These are phyloP conservation scores for Apomyelois bistriatella DNA, from an alignment of 2,888 invertebrate species.

Conservation along the genomic window DNA sequence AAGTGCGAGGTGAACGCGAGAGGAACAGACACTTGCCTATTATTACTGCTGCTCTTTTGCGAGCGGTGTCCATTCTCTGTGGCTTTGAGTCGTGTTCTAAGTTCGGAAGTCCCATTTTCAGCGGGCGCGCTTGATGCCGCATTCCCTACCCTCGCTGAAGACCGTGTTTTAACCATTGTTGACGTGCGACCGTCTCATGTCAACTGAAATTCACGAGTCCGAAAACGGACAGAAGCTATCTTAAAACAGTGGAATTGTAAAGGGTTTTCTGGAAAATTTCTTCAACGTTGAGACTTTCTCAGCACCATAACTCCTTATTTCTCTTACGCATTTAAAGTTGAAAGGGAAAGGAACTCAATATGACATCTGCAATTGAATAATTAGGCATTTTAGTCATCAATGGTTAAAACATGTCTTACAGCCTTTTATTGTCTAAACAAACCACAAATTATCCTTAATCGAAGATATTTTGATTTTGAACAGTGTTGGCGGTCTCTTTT, in stretches of 20 bases:
- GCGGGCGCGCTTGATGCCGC: slow-evolving; percentile 59
- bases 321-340: slow-evolving; percentile 59
- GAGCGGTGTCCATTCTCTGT: slow-evolving; percentile 68
- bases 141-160: slow-evolving; percentile 76
- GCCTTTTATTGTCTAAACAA: slow-evolving; percentile 58
- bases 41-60: slow-evolving; percentile 52
- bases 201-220: slow-evolving; percentile 78
- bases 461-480: slow-evolving; percentile 45
- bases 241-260: slow-evolving; percentile 47
- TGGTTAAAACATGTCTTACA: slow-evolving; percentile 80
- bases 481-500: slow-evolving; percentile 61
- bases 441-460: slow-evolving; percentile 49
- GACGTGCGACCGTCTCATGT: slow-evolving; percentile 75
- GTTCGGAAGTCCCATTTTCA: slow-evolving; percentile 70
- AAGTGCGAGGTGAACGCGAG: slow-evolving; percentile 85
- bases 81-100: slow-evolving; percentile 66
- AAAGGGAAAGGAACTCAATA: slow-evolving; percentile 53
- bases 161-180: slow-evolving; percentile 80
- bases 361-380: slow-evolving; percentile 77
- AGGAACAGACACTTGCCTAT: slow-evolving; percentile 70
- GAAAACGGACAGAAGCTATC: slow-evolving; percentile 66
- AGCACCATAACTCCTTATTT: slow-evolving; percentile 60
- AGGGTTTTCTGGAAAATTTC: slow-evolving; percentile 73
- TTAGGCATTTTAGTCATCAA: slow-evolving; percentile 73
- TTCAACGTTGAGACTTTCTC: slow-evolving; percentile 43